phyloP scores from a whole-genome alignment of 1,140 invertebrate genomes.

The Acromyrmex heyeri region DNA sequence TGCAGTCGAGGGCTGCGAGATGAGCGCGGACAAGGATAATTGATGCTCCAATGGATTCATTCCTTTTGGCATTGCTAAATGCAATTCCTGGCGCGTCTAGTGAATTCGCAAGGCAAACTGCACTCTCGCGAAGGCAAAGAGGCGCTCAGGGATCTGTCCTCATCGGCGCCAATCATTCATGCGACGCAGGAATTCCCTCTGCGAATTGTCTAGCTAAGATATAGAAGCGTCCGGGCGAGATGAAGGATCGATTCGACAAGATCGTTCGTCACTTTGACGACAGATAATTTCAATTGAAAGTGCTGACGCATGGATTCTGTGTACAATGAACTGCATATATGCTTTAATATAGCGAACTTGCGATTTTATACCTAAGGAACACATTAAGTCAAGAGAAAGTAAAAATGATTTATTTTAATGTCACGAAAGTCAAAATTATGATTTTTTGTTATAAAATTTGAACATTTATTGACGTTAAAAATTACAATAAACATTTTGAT shows the following conservation, averaged over 20 bases:
- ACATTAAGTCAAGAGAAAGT: too few relatives aligned
- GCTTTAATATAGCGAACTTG: not conserved
- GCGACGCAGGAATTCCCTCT: constrained; percentile 49
- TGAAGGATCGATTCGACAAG: not conserved
- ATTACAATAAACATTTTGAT: too few relatives aligned
- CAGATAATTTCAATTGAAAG: constrained; percentile 23
- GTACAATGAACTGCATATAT: not conserved
- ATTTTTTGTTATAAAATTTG: too few relatives aligned
- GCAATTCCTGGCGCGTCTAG: constrained; percentile 57
- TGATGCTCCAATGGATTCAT: constrained; percentile 38
- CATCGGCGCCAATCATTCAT: constrained; percentile 24
- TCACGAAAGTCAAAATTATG: too few relatives aligned
- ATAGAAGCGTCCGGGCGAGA: not conserved
- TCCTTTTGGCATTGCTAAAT: constrained; percentile 28
- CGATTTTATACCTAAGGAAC: too few relatives aligned
- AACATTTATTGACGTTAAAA: too few relatives aligned
- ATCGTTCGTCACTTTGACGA: constrained; percentile 25
- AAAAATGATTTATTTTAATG: too few relatives aligned
- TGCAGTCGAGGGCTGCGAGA: constrained; percentile 1
- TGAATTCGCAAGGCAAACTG: constrained; percentile 62
- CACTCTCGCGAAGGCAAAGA: not conserved
- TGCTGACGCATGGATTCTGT: not conserved
- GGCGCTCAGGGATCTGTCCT: constrained; percentile 27
- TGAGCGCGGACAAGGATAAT: constrained; percentile 40
- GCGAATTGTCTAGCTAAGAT: constrained; percentile 27